Conservation (phyloP, 1,140 invertebrate genomes). For the Lordiphosa clarofinis region DNA sequence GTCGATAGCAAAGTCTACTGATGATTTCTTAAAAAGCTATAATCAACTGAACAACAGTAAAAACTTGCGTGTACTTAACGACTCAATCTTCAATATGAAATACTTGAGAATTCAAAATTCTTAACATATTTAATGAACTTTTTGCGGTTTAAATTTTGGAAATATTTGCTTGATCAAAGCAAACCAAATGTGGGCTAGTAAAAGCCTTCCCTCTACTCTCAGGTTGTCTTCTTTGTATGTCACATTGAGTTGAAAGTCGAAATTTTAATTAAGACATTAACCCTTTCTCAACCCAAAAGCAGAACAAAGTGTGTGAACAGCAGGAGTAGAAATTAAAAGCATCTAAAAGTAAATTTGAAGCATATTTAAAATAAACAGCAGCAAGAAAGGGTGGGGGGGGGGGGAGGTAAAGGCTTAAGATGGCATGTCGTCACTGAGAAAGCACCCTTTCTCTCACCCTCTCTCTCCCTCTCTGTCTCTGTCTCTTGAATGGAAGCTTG, state of each 20-base stretch:
- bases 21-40: too few species aligned
- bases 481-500: constrained; percentile 64
- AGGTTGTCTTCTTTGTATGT: too few species aligned
- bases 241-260: too few species aligned
- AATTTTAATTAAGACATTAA: constrained; percentile 53
- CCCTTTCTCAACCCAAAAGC: constrained; percentile 30
- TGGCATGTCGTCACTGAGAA: constrained; percentile 61
- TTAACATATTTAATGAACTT: too few species aligned
- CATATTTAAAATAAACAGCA: constrained; percentile 63
- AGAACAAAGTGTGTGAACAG: neutral
- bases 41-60: too few species aligned
- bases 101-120: too few species aligned
- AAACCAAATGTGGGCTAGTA: too few species aligned
- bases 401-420: constrained; percentile 1
- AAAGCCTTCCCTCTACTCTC: neutral
- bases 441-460: constrained; percentile 1
- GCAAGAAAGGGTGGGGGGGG: constrained; percentile 7
- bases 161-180: too few species aligned
- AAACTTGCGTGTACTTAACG: too few species aligned
- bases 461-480: constrained; percentile 14
- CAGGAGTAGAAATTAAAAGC: constrained; percentile 50
- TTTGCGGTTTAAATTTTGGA: too few species aligned
- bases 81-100: too few species aligned
- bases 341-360: constrained; percentile 71
- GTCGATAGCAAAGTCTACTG: too few species aligned